phyloP scores from a whole-genome alignment of 1,140 invertebrate genomes.

The Aphaenogaster ashmeadi region DNA sequence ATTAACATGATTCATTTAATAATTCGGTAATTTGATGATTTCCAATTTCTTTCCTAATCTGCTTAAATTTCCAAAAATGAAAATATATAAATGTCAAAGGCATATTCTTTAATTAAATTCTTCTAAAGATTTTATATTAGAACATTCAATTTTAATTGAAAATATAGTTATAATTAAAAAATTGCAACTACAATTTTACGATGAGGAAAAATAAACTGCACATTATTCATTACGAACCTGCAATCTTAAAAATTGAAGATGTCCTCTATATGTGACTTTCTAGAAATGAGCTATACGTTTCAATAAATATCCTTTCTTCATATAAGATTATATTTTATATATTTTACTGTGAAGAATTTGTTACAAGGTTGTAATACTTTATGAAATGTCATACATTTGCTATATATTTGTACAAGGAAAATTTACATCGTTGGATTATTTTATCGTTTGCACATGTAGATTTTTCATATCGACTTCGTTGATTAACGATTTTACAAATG shows the following conservation, averaged over 20 bases:
- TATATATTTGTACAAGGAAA: not conserved
- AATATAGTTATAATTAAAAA: conserved; percentile 1
- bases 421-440: conserved; percentile 1
- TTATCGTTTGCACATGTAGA: conserved; percentile 80
- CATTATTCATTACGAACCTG: not conserved
- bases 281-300: not conserved
- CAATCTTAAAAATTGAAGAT: not conserved
- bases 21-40: not conserved
- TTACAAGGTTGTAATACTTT: not conserved
- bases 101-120: conserved; percentile 22
- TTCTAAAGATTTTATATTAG: not conserved
- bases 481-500: conserved; percentile 88
- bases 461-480: conserved; percentile 88
- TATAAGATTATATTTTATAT: not conserved
- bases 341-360: not conserved
- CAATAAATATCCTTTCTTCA: conserved; percentile 11
- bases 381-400: not conserved
- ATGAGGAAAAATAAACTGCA: not conserved
- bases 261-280: conserved; percentile 11
- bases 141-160: conserved; percentile 13
- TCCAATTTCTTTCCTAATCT: not conserved
- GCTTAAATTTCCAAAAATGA: not conserved
- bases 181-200: not conserved
- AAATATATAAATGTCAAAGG: conserved; percentile 1
- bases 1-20: not conserved